Conservation (phyloP, 2,113 vertebrate genomes). For the Struthidea cinerea region DNA sequence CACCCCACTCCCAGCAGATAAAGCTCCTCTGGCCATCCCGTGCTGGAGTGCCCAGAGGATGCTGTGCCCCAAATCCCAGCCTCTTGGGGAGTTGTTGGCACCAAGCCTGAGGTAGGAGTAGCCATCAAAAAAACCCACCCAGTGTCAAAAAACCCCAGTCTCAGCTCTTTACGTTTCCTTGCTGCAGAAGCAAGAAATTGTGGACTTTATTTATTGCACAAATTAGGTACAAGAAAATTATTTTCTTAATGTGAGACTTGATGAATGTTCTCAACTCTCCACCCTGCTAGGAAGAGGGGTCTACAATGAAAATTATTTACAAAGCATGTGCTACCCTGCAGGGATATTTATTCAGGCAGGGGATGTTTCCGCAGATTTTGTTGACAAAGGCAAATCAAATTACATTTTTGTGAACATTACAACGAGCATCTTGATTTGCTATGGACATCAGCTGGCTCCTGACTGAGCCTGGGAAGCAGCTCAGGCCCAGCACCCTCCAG, state of each 20-base stretch:
- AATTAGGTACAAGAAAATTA: constrained; percentile 56
- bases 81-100: not conserved
- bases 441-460: constrained; percentile 30
- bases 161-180: not conserved
- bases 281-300: constrained; percentile 47
- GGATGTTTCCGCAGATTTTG: constrained; percentile 50
- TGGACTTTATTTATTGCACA: constrained; percentile 65
- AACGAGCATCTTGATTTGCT: constrained; percentile 1
- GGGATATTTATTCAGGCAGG: constrained; percentile 60
- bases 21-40: not conserved
- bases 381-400: constrained; percentile 70
- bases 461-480: constrained; percentile 10
- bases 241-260: constrained; percentile 56
- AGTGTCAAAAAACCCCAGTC: not conserved
- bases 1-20: not conserved
- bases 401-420: constrained; percentile 15
- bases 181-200: constrained; percentile 41
- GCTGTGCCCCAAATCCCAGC: not conserved
- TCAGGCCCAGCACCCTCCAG: not conserved
- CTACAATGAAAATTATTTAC: constrained; percentile 70
- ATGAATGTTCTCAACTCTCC: constrained; percentile 62
- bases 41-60: not conserved
- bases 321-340: constrained; percentile 65
- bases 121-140: not conserved
- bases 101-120: not conserved